Percentiles rank a stretch among this genome's conserved stretches.
Conservation (phyloP, 1,140 invertebrate species). For the Stenopsyche tienmushanensis region DNA sequence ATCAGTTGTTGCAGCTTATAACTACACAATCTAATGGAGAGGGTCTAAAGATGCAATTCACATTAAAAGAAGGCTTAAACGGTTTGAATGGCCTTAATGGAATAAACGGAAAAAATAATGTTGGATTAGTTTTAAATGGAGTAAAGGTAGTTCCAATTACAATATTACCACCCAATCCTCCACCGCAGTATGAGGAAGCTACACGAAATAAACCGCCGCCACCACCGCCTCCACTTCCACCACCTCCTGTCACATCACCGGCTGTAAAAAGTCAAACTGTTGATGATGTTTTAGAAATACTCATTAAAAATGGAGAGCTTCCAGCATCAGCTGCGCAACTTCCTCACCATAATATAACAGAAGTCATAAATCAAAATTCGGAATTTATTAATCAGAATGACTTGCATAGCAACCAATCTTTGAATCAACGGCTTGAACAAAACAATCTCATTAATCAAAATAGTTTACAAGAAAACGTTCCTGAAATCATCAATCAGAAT, state of each 20-base stretch:
- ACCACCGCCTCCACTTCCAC: conserved; percentile 41
- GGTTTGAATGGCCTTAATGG: conserved; percentile 38
- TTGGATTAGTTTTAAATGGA: conserved; percentile 46
- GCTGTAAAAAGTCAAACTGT: conserved; percentile 68
- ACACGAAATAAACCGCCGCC: conserved; percentile 54
- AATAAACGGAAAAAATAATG: conserved; percentile 40
- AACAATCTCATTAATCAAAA: conserved; percentile 42
- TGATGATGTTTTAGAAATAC: conserved; percentile 92
- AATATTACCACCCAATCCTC: conserved; percentile 54
- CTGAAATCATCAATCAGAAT: conserved; percentile 36
- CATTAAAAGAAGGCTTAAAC: conserved; percentile 38
- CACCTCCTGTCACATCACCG: conserved; percentile 41
- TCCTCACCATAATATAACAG: conserved; percentile 34
- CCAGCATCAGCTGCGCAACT: conserved; percentile 76
- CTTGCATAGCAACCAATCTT: conserved; percentile 44
- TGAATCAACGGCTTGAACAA: conserved; percentile 44
- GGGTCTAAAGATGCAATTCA: conserved; percentile 38
- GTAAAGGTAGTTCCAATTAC: conserved; percentile 55
- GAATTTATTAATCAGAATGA: conserved; percentile 41
- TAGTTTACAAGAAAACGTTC: conserved; percentile 23
- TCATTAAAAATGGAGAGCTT: conserved; percentile 90
- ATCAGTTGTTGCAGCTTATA: conserved; percentile 36
- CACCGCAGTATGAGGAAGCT: conserved; percentile 71
- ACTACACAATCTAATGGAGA: conserved; percentile 31
- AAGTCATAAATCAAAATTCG: conserved; percentile 43